Evolutionary conservation across 2,113 vertebrate species (phyloP).

Genomic region (Oxyura jamaicensis): DNA sequence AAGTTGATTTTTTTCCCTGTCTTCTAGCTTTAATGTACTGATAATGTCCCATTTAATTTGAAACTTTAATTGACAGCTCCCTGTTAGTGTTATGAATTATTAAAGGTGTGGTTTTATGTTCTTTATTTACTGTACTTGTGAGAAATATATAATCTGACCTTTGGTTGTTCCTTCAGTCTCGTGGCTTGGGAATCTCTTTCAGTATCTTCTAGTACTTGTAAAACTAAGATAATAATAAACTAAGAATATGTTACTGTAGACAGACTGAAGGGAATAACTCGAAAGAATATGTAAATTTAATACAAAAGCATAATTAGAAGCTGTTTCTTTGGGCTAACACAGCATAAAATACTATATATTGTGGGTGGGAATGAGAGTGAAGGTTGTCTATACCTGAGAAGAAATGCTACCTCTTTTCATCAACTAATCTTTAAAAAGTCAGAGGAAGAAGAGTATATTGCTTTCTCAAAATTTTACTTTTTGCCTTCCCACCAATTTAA

Average conservation of each 20-base stretch:
- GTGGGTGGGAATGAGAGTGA: not conserved
- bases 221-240: not conserved
- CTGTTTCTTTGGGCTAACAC: conserved; percentile 51
- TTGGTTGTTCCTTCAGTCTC: conserved; percentile 1
- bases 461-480: not conserved
- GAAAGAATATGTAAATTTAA: conserved; percentile 59
- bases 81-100: not conserved
- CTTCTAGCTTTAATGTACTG: not conserved
- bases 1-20: not conserved
- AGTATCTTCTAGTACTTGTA: not conserved
- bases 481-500: not conserved
- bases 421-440: conserved; percentile 5
- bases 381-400: not conserved
- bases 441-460: not conserved
- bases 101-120: not conserved
- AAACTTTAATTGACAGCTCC: not conserved
- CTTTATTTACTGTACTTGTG: not conserved
- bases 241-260: not conserved
- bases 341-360: not conserved
- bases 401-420: not conserved
- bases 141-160: conserved; percentile 13
- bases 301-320: conserved; percentile 55
- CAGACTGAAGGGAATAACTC: not conserved
- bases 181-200: not conserved
- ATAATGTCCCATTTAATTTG: not conserved